Base-by-base conservation (phyloP, 30 jellyfish, hydroid and myxozoan genomes). In the Aurelia coerulea region DNA sequence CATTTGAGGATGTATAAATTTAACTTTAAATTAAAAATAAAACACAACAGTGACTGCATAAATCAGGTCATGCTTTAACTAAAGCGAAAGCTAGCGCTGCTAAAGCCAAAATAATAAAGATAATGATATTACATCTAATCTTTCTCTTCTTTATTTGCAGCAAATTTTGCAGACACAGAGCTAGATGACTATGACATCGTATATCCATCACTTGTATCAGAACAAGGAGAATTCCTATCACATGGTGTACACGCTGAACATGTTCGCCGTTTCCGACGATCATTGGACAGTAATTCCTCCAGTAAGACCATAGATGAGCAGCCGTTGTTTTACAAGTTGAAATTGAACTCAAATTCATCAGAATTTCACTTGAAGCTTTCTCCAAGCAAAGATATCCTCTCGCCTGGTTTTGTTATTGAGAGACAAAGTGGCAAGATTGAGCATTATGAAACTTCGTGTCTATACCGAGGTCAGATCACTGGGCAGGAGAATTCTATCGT, bases 341-440 rank as follows among this genome's bases (percentile, higher is more conserved):
- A 78, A 62, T 2, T 87, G 70, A 69, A 87, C 49, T 77, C 96
- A 17, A 65, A 81, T 54, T 67, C 96, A 58, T 53, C 78, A 34
- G 90, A 87, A 34, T 58, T 87, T 53, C 86, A 76, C 66, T 68
- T 87, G 65, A 68, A 78, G 64, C 59, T 87, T 29, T 32, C 81
- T 3, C 49, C 74, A 39, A 87, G 84, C 64, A 31, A 49, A 35
- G 71, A 79, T 33, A 41, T 88, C 33, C 84, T 88, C 10, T 56
- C 96, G 11, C 88, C 91, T 7, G 96, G 96, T 46, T 80, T 88
- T 42, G 88, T 88, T 39, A 52, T 88, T 73, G 96, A 88, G 31
- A 70, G 84, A 56, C 64, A 81, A 50, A 80, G 96, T 69, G 96
- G 96, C 29, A 29, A 7, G 42, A 88, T 88, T 29, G 68, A 54